Base-by-base conservation (phyloP, 1,140 invertebrate genomes). In the Grapholita molesta region DNA sequence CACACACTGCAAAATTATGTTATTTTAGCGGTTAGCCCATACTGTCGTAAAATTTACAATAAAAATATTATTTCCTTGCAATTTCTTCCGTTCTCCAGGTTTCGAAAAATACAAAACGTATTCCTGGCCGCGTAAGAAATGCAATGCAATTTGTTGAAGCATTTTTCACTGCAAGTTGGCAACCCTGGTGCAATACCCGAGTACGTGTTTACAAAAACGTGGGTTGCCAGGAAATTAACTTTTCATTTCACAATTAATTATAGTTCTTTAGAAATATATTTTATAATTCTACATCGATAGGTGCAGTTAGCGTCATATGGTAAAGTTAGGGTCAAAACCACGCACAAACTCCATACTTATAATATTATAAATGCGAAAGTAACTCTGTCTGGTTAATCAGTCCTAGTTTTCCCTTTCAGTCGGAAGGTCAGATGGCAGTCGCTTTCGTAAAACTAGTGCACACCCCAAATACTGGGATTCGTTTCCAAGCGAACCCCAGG, bases 201-300 rank as follows among this genome's bases (percentile, higher is more conserved):
- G 53, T 25, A 25, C 24, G 23, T 28, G 30, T 48, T 18, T 25
- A 25, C 55, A 61, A 15, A 61, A 61, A 30, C 24, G 25, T 15
- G 55, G 7, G 55, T 61, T 28, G 28, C 55, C 55, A 61, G 55
- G 55, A 61, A 61, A 61, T 61, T 61, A 25, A 28, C 24, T 12
- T 28, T 61, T 61, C 55, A n/a, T 30, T 61, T n/a, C 11, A 23
- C 25, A 61, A 61, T 30, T 28, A 61, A 61, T 61, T 61, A 61
- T 8, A 61, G 15, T 61, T n/a, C 55, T 28, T 61, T 61, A n/a
- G n/a, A n/a, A n/a, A n/a, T n/a, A n/a, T n/a, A n/a, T n/a, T n/a
- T n/a, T n/a, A n/a, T n/a, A n/a, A n/a, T n/a, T n/a, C n/a, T n/a
- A n/a, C n/a, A n/a, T n/a, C n/a, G n/a, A n/a, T n/a, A n/a, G n/a